Evolutionary conservation across 2,888 invertebrate species (phyloP), one percentile per base, ranked within the genome.

Genomic region (Nemapogon koenigi): DNA sequence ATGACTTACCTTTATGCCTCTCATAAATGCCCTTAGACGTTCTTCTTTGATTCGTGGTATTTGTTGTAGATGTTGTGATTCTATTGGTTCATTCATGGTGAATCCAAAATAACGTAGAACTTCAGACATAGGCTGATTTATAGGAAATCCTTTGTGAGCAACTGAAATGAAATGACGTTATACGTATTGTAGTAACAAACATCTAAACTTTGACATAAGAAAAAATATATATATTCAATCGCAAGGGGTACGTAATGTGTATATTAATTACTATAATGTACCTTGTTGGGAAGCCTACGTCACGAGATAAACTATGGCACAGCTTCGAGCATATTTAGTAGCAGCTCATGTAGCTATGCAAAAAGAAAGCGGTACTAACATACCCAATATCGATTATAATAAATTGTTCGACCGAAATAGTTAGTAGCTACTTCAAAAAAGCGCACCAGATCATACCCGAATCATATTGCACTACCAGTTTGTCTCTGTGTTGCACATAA

Each of bases 121-220:
- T 0, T 83, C 60, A 0, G 84, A 39, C 13, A 89, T 52, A 2
- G 42, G 47, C 38, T 83, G 81, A 6, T 58, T 53, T 31, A 63
- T 83, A 0, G 90, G 89, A 52, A 92, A 91, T 0, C 88, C 89
- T 62, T 91, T 91, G 54, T 92, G 89, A 0, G 89, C 86, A 26
- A 91, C 88, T 85, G 62, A 36, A 63, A 66, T 35, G n/a, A n/a
- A 14, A 27, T 8, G 13, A 27, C 13, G 3, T 27, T 27, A 19
- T 19, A 19, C 29, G 8, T 17, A 32, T 36, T 32, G 11, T 38
- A 14, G 13, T 31, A 25, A 16, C 2, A 14, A 17, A 15, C 13
- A 10, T 22, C 16, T 13, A 26, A 18, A 16, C 11, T 26, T 35
- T 17, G 8, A n/a, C n/a, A n/a, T n/a, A n/a, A n/a, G n/a, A n/a